Conservation (phyloP, 2,888 invertebrate species). For the Lithophane ornitopus region DNA sequence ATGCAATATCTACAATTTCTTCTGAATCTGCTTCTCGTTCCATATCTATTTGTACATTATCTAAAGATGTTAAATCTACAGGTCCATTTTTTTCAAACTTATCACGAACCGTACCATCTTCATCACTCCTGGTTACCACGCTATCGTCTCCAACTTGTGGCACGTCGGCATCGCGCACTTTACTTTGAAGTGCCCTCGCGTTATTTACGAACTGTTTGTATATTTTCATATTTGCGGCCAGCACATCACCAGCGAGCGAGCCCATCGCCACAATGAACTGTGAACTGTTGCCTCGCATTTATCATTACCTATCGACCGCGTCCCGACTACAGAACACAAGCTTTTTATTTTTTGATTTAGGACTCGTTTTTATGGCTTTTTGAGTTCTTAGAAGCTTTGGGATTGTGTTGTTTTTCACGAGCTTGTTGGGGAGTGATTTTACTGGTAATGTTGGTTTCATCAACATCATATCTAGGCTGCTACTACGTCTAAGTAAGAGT, state of each 20-base stretch:
- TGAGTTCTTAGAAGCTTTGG: constrained; percentile 39
- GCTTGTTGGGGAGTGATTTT: constrained; percentile 28
- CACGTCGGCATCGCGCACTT: constrained; percentile 73
- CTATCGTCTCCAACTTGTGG: constrained; percentile 41
- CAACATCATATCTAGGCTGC: not conserved
- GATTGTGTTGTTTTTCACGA: constrained; percentile 20
- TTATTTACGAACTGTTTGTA: constrained; percentile 88
- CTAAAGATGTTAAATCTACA: not conserved
- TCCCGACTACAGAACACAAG: constrained; percentile 14
- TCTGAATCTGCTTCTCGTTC: not conserved
- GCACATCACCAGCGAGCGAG: constrained; percentile 74
- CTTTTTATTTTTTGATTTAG: constrained; percentile 57
- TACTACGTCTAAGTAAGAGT: not conserved
- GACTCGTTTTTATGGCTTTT: constrained; percentile 50
- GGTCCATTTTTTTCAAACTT: not conserved
- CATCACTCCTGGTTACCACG: not conserved
- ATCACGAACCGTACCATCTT: not conserved
- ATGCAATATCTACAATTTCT: not conserved
- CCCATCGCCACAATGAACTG: constrained; percentile 80
- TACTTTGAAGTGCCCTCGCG: constrained; percentile 87
- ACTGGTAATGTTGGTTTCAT: constrained; percentile 11
- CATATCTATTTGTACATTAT: not conserved
- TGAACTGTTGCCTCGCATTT: constrained; percentile 73
- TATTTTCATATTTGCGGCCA: constrained; percentile 88
- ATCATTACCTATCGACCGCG: constrained; percentile 68